Base-by-base conservation (phyloP, 1,140 invertebrate genomes). In the Theocolax elegans region DNA sequence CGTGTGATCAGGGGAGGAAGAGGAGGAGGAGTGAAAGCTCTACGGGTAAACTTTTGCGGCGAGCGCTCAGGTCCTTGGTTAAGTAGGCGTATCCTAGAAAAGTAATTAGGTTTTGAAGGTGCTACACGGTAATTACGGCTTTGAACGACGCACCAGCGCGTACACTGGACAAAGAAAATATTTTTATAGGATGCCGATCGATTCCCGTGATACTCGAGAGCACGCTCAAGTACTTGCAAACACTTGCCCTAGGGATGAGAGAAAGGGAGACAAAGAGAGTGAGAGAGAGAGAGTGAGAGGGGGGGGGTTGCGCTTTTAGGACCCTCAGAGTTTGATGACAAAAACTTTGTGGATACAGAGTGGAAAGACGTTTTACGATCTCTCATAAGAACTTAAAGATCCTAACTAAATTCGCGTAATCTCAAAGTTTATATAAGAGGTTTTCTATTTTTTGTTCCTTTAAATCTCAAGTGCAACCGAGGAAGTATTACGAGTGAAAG, bases 71-170 rank as follows among this genome's bases (percentile, higher is more conserved):
- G n/a, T n/a, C n/a, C 10, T 35, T 35, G 4, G 56, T 10, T 49
- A 48, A 42, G 58, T 70, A 73, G 68, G 67, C 72, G 74, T 75
- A 40, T 35, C 17, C 67, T 64, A 23, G 25, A 62, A 66, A 64
- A 69, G 60, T 77, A 78, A 79, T 80, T 79, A 78, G 66, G 72
- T 65, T 74, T 75, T 56, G 59, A 49, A 74, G 71, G 67, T 53
- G 62, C 63, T n/a, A n/a, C 60, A 63, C 35, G 35, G 59, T 78
- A 76, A 80, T 80, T 77, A 77, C 29, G 51, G 72, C 68, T 72
- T 46, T 46, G n/a, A 10, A 35, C 4, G 31, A 35, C 31, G n/a
- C n/a, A 6, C 10, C 31, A 35, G 31, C n/a, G n/a, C n/a, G n/a
- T n/a, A n/a, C n/a, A n/a, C n/a, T n/a, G n/a, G n/a, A n/a, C 7